Conservation (phyloP, 2,113 vertebrate species). For the Ageneiosus marmoratus region DNA sequence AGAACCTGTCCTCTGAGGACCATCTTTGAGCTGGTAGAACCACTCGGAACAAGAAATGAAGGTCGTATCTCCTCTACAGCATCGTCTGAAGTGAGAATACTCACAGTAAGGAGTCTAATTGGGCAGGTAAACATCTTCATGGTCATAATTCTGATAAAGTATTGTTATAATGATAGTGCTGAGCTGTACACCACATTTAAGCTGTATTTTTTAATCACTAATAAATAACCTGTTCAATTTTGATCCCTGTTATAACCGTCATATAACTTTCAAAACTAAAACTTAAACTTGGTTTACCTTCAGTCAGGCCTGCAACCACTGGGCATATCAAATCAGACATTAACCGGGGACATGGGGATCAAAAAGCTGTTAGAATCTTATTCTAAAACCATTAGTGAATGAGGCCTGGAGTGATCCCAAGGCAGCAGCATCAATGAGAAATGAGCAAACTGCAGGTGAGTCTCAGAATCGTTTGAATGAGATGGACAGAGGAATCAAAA, state of each 20-base stretch:
- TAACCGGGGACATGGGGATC: background rate
- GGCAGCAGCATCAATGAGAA: constrained; percentile 41
- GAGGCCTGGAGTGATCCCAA: background rate
- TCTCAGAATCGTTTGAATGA: constrained; percentile 14
- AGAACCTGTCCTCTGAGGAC: constrained; percentile 89
- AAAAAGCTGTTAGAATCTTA: background rate
- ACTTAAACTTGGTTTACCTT: background rate
- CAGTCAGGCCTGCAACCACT: background rate
- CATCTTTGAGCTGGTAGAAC: constrained; percentile 80
- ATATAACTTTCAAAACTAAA: background rate
- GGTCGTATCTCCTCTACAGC: constrained; percentile 83
- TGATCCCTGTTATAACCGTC: background rate
- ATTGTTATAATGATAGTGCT: background rate
- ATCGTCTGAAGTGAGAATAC: constrained; percentile 74
- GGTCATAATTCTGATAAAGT: background rate
- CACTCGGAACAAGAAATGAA: constrained; percentile 82
- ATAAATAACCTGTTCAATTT: background rate
- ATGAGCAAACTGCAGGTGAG: constrained; percentile 40
- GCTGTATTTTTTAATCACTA: background rate
- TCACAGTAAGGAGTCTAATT: background rate
- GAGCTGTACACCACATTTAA: background rate
- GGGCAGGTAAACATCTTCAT: background rate
- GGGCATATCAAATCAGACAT: background rate
- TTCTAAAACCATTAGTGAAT: constrained; percentile 17
- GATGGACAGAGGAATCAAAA: constrained; percentile 18